Conservation (phyloP, 2,888 invertebrate genomes). For the Orthonevra nobilis region DNA sequence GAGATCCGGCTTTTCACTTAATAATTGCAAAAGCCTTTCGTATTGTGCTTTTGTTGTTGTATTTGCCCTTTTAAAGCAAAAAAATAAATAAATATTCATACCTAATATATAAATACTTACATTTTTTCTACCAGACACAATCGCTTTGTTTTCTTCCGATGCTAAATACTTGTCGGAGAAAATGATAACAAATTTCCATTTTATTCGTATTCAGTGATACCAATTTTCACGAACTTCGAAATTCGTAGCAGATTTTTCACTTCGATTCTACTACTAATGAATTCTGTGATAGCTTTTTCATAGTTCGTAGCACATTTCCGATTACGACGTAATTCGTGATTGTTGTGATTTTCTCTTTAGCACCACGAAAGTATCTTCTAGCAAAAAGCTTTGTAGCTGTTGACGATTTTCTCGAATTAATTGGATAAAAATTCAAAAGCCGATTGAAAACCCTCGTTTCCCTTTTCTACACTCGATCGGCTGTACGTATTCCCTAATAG, state of each 20-base stretch:
- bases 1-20: no score
- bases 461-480: no score
- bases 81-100: neutral
- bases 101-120: neutral
- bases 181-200: constrained; percentile 2
- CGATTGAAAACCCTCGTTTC: no score
- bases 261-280: neutral
- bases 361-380: no score
- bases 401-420: no score
- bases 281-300: no score
- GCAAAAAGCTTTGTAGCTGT: no score
- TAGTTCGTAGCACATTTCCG: neutral
- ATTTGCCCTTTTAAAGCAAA: neutral
- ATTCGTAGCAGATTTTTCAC: constrained; percentile 3
- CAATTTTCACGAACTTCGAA: neutral
- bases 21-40: no score
- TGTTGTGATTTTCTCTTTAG: neutral
- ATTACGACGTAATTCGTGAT: neutral
- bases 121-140: no score
- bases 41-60: no score
- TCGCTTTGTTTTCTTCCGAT: neutral
- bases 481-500: no score
- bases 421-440: no score
- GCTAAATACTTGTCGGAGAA: neutral
- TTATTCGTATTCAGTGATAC: neutral